Evolutionary conservation across 2,113 vertebrate genomes (phyloP).

Genomic region (Syngnathus typhle): DNA sequence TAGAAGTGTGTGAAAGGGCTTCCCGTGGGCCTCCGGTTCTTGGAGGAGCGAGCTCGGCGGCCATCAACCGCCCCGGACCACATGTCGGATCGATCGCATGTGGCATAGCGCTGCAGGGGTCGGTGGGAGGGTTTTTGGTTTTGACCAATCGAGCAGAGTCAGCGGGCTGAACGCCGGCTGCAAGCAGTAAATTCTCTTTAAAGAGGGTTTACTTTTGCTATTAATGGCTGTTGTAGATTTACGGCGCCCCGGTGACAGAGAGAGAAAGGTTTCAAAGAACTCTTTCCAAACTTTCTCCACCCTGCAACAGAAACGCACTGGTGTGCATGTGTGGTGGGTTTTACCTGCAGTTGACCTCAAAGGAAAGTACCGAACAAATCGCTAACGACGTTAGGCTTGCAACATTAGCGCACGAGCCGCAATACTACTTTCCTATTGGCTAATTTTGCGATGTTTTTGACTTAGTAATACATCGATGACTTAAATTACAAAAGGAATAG

Average conservation of each 20-base stretch:
- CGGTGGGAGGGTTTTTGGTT: conserved; percentile 4
- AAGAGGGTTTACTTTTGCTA: conserved; percentile 73
- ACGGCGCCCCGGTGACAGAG: conserved; percentile 37
- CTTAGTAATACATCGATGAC: no score
- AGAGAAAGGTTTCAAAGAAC: conserved; percentile 53
- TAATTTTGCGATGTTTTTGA: no score
- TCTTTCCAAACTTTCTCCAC: conserved; percentile 17
- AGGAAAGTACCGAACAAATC: conserved; percentile 23
- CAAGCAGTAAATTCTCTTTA: conserved; percentile 68
- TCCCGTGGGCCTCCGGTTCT: conserved; percentile 30
- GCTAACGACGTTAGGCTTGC: not conserved
- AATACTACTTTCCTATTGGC: not conserved
- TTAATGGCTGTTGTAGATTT: conserved; percentile 72
- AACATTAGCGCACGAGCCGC: not conserved
- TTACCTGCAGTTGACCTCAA: conserved; percentile 46
- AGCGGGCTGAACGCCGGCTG: conserved; percentile 49
- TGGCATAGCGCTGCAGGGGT: conserved; percentile 32
- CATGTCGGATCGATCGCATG: conserved; percentile 46
- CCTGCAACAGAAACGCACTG: conserved; percentile 22
- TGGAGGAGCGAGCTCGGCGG: conserved; percentile 38
- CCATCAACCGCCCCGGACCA: conserved; percentile 41
- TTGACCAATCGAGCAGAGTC: conserved; percentile 55
- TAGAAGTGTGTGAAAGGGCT: conserved; percentile 24
- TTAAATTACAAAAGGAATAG: no score
- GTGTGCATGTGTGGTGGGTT: conserved; percentile 39